Conservation (phyloP, 2,888 invertebrate species). For the Acleris cristana region DNA sequence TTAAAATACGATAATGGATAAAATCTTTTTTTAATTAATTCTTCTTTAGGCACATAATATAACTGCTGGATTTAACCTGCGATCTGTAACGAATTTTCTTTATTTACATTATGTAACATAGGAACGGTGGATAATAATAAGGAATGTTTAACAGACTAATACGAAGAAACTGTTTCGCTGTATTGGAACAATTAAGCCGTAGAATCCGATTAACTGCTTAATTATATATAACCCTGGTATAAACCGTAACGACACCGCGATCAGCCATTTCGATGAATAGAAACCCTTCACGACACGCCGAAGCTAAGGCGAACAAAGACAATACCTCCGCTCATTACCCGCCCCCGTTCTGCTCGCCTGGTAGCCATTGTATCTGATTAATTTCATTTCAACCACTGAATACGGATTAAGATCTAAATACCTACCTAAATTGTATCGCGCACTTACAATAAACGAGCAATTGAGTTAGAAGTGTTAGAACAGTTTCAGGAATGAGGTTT, state of each 20-base stretch:
- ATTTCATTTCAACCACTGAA: conserved; percentile 19
- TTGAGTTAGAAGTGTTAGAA: not conserved
- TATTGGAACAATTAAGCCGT: not conserved
- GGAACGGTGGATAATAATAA: too few species aligned
- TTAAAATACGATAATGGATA: too few species aligned
- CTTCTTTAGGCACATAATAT: too few species aligned
- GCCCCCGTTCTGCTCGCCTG: conserved; percentile 34
- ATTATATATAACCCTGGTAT: conserved; percentile 5
- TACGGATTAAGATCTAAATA: conserved; percentile 15
- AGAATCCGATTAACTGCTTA: not conserved
- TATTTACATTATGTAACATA: too few species aligned
- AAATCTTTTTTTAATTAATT: too few species aligned
- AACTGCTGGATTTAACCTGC: too few species aligned
- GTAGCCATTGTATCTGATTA: conserved; percentile 20
- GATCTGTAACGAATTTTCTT: too few species aligned
- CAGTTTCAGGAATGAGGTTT: not conserved
- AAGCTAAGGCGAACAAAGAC: conserved; percentile 12
- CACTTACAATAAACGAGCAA: not conserved
- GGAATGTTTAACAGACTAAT: too few species aligned
- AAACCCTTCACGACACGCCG: conserved; percentile 10
- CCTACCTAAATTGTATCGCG: conserved; percentile 1
- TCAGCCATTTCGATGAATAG: conserved; percentile 16
- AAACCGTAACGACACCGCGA: conserved; percentile 2
- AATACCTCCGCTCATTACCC: conserved; percentile 51
- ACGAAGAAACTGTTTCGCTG: too few species aligned